Conservation (phyloP, 1,140 invertebrate species). For the Microplitis demolitor region DNA sequence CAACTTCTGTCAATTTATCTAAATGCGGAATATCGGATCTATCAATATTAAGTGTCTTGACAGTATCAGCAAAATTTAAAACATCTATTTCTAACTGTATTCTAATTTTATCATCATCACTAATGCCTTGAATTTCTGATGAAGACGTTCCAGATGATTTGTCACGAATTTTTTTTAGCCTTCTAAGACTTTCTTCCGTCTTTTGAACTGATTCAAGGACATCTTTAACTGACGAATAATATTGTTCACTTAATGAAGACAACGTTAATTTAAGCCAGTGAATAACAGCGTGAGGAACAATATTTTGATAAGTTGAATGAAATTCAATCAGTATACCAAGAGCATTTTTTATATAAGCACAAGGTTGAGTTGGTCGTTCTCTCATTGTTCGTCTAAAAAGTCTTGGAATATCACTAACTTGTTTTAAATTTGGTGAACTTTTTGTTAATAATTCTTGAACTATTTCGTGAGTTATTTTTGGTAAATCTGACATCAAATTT, state of each 20-base stretch:
- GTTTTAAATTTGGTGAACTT: constrained; percentile 67
- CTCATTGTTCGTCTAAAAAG: constrained; percentile 92
- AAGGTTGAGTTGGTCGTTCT: constrained; percentile 79
- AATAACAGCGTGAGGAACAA: constrained; percentile 63
- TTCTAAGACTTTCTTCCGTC: constrained; percentile 89
- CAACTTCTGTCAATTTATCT: constrained; percentile 48
- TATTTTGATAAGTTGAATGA: constrained; percentile 61
- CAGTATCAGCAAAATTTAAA: constrained; percentile 61
- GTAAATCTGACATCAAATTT: constrained; percentile 59
- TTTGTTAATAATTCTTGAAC: constrained; percentile 65
- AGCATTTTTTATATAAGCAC: constrained; percentile 76
- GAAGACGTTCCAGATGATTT: constrained; percentile 62
- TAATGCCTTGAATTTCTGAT: constrained; percentile 63
- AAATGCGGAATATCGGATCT: constrained; percentile 31
- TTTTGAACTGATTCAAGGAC: constrained; percentile 91
- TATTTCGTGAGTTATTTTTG: constrained; percentile 64
- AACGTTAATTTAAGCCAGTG: constrained; percentile 66
- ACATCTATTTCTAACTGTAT: constrained; percentile 89
- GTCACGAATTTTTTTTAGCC: constrained; percentile 84
- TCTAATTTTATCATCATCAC: constrained; percentile 93
- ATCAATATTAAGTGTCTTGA: constrained; percentile 36
- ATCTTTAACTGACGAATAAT: constrained; percentile 79
- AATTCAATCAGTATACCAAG: constrained; percentile 70
- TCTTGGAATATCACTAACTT: constrained; percentile 89
- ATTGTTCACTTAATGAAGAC: constrained; percentile 73